Percentiles rank a stretch among this genome's conserved stretches.
phyloP scores from a whole-genome alignment of 2,113 vertebrate species.

The Uria lomvia region DNA sequence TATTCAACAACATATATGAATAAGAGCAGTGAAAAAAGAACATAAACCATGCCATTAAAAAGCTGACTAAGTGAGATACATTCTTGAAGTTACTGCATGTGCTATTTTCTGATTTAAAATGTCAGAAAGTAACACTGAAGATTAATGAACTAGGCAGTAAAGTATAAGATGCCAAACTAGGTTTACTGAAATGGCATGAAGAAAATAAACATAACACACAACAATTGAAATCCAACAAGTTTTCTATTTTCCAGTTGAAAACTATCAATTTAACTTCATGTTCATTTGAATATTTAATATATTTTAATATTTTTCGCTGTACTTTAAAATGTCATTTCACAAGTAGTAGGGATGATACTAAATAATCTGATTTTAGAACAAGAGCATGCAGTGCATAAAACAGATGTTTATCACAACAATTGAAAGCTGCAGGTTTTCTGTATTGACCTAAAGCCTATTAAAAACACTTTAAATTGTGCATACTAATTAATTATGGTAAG shows the following conservation, averaged over 20 bases:
- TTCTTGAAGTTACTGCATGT: background rate
- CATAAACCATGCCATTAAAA: background rate
- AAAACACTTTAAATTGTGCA: background rate
- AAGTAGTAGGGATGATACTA: background rate
- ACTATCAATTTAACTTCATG: background rate
- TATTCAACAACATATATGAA: background rate
- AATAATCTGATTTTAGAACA: slow-evolving; percentile 22
- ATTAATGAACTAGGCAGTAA: slow-evolving; percentile 27
- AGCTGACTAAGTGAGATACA: background rate
- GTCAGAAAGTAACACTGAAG: slow-evolving; percentile 27
- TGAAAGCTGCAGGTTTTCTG: background rate
- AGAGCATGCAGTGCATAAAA: background rate
- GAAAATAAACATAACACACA: background rate
- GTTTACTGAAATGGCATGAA: background rate
- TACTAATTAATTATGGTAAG: slow-evolving; percentile 7
- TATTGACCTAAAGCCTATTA: background rate
- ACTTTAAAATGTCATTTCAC: background rate
- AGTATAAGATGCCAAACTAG: background rate
- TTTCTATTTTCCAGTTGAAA: background rate
- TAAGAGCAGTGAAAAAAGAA: background rate
- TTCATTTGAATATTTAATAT: background rate
- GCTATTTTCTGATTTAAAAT: slow-evolving; percentile 23
- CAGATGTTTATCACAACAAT: background rate
- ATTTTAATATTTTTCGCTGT: background rate
- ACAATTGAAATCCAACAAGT: background rate